Evolutionary conservation across 37 sponge, comb jelly and placozoan species (phyloP).

Genomic region (Ianthella basta): DNA sequence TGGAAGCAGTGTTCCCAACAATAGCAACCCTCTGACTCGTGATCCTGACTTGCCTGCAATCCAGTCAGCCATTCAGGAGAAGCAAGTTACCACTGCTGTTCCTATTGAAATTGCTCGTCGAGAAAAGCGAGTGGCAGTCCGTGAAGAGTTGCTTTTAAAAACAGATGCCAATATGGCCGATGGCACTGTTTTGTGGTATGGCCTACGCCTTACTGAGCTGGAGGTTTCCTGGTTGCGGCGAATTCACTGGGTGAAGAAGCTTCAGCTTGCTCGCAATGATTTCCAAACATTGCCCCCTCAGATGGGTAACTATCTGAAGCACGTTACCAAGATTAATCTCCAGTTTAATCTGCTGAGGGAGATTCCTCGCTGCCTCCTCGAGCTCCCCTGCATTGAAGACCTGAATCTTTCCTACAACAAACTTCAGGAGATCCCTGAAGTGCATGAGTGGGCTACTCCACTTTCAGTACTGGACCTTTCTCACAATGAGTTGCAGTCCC

Average conservation of each 20-base stretch:
- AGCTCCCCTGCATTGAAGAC: constrained; percentile 74
- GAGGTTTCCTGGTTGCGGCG: constrained; percentile 37
- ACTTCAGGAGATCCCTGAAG: constrained; percentile 74
- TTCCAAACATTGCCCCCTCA: constrained; percentile 45
- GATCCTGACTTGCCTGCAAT: constrained; percentile 49
- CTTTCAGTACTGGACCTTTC: constrained; percentile 79
- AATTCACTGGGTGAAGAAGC: constrained; percentile 39
- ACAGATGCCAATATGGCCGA: constrained; percentile 50
- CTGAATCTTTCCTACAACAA: constrained; percentile 86
- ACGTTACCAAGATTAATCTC: constrained; percentile 54
- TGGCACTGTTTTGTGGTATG: constrained; percentile 50
- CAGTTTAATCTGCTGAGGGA: constrained; percentile 73
- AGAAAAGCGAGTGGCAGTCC: not conserved
- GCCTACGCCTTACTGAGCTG: constrained; percentile 41
- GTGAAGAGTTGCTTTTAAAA: constrained; percentile 54
- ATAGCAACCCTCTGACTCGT: no score
- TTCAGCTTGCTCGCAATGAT: constrained; percentile 46
- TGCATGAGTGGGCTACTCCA: constrained; percentile 71
- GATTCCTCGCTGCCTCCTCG: constrained; percentile 78
- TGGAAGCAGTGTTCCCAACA: not conserved
- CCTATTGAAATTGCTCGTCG: constrained; percentile 68
- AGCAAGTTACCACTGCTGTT: constrained; percentile 73
- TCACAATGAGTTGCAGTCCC: constrained; percentile 66
- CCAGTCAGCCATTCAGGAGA: constrained; percentile 49
- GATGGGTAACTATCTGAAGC: constrained; percentile 38